Percentiles rank a stretch among this genome's conserved stretches.
phyloP scores from a whole-genome alignment of 2,888 invertebrate genomes.

The Amiota communis region DNA sequence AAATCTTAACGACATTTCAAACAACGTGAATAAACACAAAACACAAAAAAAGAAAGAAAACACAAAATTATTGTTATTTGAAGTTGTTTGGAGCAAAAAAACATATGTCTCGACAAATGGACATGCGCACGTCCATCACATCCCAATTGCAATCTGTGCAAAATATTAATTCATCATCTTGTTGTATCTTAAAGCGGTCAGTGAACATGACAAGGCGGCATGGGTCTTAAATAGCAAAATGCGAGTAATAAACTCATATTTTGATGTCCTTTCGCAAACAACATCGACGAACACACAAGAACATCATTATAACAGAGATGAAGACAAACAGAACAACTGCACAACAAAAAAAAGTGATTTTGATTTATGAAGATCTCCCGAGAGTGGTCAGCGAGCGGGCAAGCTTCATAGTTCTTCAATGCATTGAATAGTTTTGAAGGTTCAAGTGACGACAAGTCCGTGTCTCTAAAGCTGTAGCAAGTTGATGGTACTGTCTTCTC shows the following conservation, averaged over 20 bases:
- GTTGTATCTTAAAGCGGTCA: constrained; percentile 20
- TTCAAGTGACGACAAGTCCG: constrained; percentile 14
- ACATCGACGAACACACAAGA: constrained; percentile 31
- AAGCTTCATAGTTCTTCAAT: background rate
- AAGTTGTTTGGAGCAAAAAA: background rate
- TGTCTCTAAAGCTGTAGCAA: no score
- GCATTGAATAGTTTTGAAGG: background rate
- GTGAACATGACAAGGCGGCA: constrained; percentile 23
- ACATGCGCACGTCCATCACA: constrained; percentile 15
- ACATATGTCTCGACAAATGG: constrained; percentile 7
- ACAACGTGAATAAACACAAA: background rate
- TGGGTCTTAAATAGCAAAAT: constrained; percentile 23
- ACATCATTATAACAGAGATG: constrained; percentile 31
- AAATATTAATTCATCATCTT: constrained; percentile 31
- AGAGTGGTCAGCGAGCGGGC: constrained; percentile 14
- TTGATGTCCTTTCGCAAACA: constrained; percentile 29
- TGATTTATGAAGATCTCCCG: constrained; percentile 39
- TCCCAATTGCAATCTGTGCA: constrained; percentile 23
- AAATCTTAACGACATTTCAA: no score
- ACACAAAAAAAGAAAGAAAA: background rate
- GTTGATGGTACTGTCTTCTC: no score
- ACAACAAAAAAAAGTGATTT: constrained; percentile 27
- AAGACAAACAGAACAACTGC: background rate
- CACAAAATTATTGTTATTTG: background rate
- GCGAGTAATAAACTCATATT: constrained; percentile 36